Conservation (phyloP, 2,888 invertebrate species). For the Diloba caeruleocephala region DNA sequence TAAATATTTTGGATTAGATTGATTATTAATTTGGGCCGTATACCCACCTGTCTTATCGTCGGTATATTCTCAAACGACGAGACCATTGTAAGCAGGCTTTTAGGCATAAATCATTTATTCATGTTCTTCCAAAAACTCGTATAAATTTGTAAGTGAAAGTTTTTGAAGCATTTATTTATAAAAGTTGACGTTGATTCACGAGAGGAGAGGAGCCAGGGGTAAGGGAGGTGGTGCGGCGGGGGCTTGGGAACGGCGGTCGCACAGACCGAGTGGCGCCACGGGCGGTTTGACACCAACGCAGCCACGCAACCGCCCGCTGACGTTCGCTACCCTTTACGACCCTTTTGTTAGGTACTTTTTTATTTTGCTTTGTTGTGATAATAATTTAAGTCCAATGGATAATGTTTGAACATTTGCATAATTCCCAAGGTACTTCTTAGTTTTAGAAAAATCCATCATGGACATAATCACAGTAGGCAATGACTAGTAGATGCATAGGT, state of each 20-base stretch:
- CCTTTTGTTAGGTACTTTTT: neutral
- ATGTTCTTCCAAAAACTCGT: constrained; percentile 63
- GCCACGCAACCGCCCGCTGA: constrained; percentile 7
- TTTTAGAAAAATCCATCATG: too few species aligned
- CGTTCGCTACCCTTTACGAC: too few species aligned
- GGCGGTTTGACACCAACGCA: constrained; percentile 71
- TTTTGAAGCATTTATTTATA: constrained; percentile 75
- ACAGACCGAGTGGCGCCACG: constrained; percentile 85
- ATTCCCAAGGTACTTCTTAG: too few species aligned
- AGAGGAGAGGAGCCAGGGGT: constrained; percentile 43
- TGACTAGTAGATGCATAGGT: too few species aligned
- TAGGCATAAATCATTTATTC: constrained; percentile 49
- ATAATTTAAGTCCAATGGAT: constrained; percentile 8
- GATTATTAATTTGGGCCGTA: too few species aligned
- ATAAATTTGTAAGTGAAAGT: constrained; percentile 78
- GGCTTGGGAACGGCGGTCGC: constrained; percentile 73
- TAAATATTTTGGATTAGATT: too few species aligned
- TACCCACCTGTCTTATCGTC: constrained; percentile 26
- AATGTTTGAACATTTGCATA: too few species aligned
- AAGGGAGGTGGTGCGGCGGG: constrained; percentile 55
- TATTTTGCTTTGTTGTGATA: neutral
- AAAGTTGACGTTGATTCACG: constrained; percentile 72
- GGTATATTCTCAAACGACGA: constrained; percentile 13
- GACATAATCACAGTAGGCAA: too few species aligned
- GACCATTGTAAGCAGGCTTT: constrained; percentile 34